phyloP scores from a whole-genome alignment of 2,888 invertebrate species.

The Sylvicola fuscatus region DNA sequence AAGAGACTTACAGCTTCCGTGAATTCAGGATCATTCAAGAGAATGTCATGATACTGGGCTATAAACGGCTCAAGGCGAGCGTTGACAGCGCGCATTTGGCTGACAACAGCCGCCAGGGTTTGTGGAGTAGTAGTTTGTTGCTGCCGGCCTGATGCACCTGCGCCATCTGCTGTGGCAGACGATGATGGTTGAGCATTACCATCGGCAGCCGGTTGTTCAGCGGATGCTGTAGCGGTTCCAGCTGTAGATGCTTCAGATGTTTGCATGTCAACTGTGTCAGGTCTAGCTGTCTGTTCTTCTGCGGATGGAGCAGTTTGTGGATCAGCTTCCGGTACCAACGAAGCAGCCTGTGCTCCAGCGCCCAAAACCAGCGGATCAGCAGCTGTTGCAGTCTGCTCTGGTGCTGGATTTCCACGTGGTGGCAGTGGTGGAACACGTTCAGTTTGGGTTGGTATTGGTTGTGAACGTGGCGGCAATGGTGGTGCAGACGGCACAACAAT shows the following conservation, averaged over 20 bases:
- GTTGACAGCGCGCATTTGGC: slow-evolving; percentile 20
- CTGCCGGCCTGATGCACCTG: slow-evolving; percentile 2
- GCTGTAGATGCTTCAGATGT: neutral
- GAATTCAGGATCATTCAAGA: slow-evolving; percentile 37
- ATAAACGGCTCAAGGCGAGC: slow-evolving; percentile 42
- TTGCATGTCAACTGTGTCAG: slow-evolving; percentile 1
- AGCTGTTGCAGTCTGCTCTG: too few species aligned
- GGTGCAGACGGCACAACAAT: too few species aligned
- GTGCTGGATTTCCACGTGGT: too few species aligned
- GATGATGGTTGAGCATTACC: slow-evolving; percentile 6
- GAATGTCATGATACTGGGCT: slow-evolving; percentile 36
- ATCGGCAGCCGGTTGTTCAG: slow-evolving; percentile 6
- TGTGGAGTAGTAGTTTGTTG: slow-evolving; percentile 21
- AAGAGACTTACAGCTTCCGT: slow-evolving; percentile 16
- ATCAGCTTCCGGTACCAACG: too few species aligned
- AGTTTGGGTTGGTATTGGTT: too few species aligned
- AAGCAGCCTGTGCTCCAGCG: too few species aligned
- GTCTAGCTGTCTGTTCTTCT: neutral
- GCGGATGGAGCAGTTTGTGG: too few species aligned
- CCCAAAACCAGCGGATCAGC: too few species aligned
- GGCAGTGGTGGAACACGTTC: too few species aligned
- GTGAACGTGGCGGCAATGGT: too few species aligned
- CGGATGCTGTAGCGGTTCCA: slow-evolving; percentile 7
- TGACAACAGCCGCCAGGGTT: slow-evolving; percentile 20
- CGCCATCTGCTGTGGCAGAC: neutral